A percentile compares a stretch with the other conserved stretches of the same genome.
Evolutionary conservation across 2,797 vertebrate species (phyloP).

Genomic region (Huso huso): DNA sequence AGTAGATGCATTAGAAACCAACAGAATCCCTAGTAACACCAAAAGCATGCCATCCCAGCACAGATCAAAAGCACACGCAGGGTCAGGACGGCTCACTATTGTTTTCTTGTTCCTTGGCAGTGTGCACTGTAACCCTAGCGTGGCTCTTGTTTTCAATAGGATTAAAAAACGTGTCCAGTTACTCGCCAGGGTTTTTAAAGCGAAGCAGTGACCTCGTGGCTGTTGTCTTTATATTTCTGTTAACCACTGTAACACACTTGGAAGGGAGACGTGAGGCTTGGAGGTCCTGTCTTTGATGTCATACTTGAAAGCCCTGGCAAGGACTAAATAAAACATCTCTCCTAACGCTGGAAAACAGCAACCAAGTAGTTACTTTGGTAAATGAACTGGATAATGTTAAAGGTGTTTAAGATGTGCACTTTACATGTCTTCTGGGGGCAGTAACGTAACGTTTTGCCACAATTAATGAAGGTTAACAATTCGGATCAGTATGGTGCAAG

Average conservation of each 20-base stretch:
- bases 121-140: neutral
- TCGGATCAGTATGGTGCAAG: neutral
- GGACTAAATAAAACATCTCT: constrained; percentile 1
- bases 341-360: neutral
- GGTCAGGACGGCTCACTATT: too few species aligned
- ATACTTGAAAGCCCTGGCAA: neutral
- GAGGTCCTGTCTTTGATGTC: neutral
- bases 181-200: neutral
- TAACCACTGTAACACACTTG: neutral
- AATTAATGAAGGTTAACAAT: constrained; percentile 2
- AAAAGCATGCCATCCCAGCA: too few species aligned
- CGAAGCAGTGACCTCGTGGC: neutral
- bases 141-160: neutral
- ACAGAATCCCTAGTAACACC: too few species aligned
- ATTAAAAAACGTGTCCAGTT: neutral
- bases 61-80: too few species aligned
- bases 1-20: too few species aligned
- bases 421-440: neutral
- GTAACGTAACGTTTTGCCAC: neutral
- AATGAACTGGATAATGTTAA: neutral
- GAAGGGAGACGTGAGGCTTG: neutral
- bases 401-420: neutral
- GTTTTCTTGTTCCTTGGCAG: neutral
- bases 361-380: neutral
- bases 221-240: neutral